These are phyloP conservation scores for Siniperca obscura DNA, from an alignment of 2,797 vertebrate species.

Conservation along the genomic window DNA sequence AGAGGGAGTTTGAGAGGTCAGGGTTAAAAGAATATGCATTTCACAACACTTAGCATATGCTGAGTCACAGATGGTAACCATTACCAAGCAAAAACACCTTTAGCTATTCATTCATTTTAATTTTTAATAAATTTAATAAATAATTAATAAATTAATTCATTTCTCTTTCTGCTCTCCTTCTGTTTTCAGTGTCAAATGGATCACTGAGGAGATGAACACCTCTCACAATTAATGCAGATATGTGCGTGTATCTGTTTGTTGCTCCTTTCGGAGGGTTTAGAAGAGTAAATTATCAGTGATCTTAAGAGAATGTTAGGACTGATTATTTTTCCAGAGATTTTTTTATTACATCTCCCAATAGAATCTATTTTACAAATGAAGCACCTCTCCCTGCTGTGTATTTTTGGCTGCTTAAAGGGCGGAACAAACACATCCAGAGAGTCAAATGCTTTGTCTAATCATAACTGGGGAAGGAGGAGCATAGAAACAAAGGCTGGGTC, in stretches of 20 bases:
- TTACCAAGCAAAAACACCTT: background rate
- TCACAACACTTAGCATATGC: background rate
- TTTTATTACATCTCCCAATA: background rate
- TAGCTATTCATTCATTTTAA: background rate
- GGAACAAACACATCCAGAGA: background rate
- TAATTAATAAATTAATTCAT: too few species aligned
- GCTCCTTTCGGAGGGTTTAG: conserved; percentile 28
- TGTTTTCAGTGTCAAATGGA: conserved; percentile 32
- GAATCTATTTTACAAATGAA: conserved; percentile 14
- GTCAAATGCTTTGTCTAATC: conserved; percentile 23
- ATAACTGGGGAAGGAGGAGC: background rate
- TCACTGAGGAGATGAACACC: conserved; percentile 35
- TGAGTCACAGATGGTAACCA: background rate
- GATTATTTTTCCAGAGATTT: conserved; percentile 4
- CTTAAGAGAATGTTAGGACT: conserved; percentile 23
- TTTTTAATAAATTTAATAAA: too few species aligned
- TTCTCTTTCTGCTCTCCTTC: background rate
- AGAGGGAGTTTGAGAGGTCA: background rate
- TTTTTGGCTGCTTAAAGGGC: conserved; percentile 4
- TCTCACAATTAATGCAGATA: conserved; percentile 23
- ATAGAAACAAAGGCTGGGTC: conserved; percentile 8
- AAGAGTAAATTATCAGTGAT: conserved; percentile 30
- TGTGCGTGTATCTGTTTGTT: conserved; percentile 14
- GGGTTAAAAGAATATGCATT: background rate
- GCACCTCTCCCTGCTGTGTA: conserved; percentile 5